Base-by-base conservation (phyloP, 35 echinoderm and acorn worm species). In the Patiria miniata region DNA sequence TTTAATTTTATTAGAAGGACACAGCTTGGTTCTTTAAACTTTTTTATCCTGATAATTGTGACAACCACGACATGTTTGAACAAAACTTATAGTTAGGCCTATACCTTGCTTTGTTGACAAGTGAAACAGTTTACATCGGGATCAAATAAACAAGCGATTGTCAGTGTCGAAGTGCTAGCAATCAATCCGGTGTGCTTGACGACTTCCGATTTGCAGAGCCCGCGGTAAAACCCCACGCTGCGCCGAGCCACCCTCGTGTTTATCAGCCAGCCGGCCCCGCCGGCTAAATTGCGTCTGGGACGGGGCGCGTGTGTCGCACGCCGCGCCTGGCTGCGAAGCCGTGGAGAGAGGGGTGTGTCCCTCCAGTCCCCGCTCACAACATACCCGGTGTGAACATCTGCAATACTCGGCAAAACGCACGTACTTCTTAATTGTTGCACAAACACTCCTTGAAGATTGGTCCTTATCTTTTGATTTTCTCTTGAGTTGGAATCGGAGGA, bases 221-320 rank as follows among this genome's bases (percentile, higher is more conserved):
- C 65, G 65, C 65, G 65, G 65, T 73, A 34, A 73, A n/a, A 36
- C 65, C 65, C 21, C 65, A 73, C 26, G 65, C 65, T 73, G 65
- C 29, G 65, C 65, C 2, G 65, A 30, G 65, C 22, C 65, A 73
- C 65, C n/a, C n/a, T n/a, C 19, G 26, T 73, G 65, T 73, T 47
- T 34, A 73, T 73, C 29, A 73, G 65, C 65, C 26, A 18, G 6
- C 7, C 8, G 26, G 65, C 65, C 65, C 65, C 12, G 65, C 65
- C 15, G 65, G 65, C 16, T 73, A 73, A 73, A 36, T 73, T 73
- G 65, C 65, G 65, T 73, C 65, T 34, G 65, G 61, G 65, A 34
- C 3, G 14, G 65, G 65, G 8, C 34, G 26, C 65, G 65, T 23
- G 65, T 73, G 65, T 73, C 65, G 26, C 65, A 73, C 65, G 26